Evolutionary conservation across 1,140 invertebrate genomes (phyloP).

Genomic region (Drosophila kikkawai): DNA sequence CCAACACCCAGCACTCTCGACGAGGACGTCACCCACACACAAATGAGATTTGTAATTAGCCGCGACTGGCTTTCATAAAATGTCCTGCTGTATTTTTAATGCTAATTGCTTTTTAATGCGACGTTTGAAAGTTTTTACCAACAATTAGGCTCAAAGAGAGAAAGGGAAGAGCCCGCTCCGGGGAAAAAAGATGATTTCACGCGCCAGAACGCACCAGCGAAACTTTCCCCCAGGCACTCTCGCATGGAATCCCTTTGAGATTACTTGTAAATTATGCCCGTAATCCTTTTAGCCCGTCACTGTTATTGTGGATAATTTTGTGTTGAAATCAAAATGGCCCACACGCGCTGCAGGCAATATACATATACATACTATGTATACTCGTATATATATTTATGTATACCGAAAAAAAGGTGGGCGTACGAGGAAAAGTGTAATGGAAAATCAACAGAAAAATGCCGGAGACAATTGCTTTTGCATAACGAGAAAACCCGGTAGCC

Average conservation of each 20-base stretch:
- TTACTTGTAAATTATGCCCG: slow-evolving; percentile 69
- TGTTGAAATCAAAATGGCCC: slow-evolving; percentile 76
- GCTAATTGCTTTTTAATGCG: slow-evolving; percentile 78
- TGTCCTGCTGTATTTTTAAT: slow-evolving; percentile 57
- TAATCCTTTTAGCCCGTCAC: slow-evolving; percentile 81
- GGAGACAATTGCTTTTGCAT: slow-evolving; percentile 71
- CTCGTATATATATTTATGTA: neutral
- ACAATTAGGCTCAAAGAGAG: slow-evolving; percentile 47
- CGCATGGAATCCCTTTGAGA: slow-evolving; percentile 49
- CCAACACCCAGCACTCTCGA: neutral
- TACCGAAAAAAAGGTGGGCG: neutral
- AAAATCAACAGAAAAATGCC: slow-evolving; percentile 63
- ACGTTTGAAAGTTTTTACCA: slow-evolving; percentile 55
- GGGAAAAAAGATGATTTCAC: slow-evolving; percentile 65
- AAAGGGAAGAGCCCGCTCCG: neutral
- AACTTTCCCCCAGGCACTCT: slow-evolving; percentile 22
- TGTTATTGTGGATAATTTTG: slow-evolving; percentile 80
- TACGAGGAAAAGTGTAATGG: neutral
- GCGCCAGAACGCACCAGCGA: slow-evolving; percentile 44
- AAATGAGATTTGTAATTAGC: slow-evolving; percentile 72
- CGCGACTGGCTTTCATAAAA: slow-evolving; percentile 44
- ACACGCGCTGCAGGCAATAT: slow-evolving; percentile 51
- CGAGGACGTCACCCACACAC: slow-evolving; percentile 5
- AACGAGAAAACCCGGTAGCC: slow-evolving; percentile 16
- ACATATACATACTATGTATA: neutral